Evolutionary conservation across 92 coral and sea anemone species (phyloP), one percentile per base, ranked within the genome.

Genomic region (Micromussa lordhowensis): DNA sequence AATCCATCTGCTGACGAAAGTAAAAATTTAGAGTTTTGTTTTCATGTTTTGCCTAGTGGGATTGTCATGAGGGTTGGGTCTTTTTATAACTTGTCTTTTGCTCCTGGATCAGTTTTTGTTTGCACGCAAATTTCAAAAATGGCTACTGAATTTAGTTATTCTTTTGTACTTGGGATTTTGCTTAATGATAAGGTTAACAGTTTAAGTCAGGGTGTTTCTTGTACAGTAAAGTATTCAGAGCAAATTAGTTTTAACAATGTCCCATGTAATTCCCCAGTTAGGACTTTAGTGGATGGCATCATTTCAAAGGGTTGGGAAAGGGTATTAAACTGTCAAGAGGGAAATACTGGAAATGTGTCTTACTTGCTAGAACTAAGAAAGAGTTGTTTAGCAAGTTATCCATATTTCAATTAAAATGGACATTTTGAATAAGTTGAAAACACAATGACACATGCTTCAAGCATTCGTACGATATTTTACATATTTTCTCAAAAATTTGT

Each of bases 1-100:
- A n/a, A n/a, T n/a, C n/a, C n/a, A n/a, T n/a, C n/a, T n/a, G n/a
- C n/a, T n/a, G n/a, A n/a, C n/a, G n/a, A n/a, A n/a, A n/a, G n/a
- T n/a, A n/a, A n/a, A n/a, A n/a, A n/a, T n/a, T 24, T 84, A 54
- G 80, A 84, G 80, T 84, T 84, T 84, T 72, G 70, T 84, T 51
- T 84, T 53, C 53, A 73, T 84, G 88, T 84, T 72, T 29, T 15
- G 10, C 14, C 80, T 21, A 73, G 68, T 71, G 88, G 88, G 24
- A 84, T 48, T 26, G 30, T 84, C 6, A 72, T 84, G 4, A 84
- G 49, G 28, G 29, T 84, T 28, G 80, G 88, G 13, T 84, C 88
- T 1, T 72, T 84, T 73, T 84, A 84, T 72, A 49, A 68, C 30
- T 30, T 84, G 28, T 16, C 9, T 0, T 84, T 84, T 84, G 49